A percentile compares a stretch with the other conserved stretches of the same genome.
Evolutionary conservation across 37 sponge, comb jelly and placozoan genomes (phyloP).

Genomic region (Hormiphora californensis): DNA sequence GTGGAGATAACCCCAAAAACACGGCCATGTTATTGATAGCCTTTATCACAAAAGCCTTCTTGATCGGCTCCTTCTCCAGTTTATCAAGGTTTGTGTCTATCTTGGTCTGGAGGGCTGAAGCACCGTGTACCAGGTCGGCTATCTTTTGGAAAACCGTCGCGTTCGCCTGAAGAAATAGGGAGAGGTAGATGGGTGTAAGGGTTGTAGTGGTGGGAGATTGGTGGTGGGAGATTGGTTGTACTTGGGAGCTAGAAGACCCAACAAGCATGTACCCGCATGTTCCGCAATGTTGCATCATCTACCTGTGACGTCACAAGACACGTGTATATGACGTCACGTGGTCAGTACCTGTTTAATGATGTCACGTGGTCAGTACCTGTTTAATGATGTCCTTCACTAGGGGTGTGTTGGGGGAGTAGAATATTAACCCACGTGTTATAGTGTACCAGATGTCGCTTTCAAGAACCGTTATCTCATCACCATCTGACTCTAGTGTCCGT

Average conservation of each 20-base stretch:
- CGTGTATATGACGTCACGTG: too few species aligned
- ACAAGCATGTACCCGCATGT: too few species aligned
- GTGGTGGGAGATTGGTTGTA: too few species aligned
- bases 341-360: background rate
- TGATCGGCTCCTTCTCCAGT: too few species aligned
- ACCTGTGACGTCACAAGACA: background rate
- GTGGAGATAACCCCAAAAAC: too few species aligned
- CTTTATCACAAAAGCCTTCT: too few species aligned
- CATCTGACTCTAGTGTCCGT: background rate
- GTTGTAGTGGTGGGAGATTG: too few species aligned
- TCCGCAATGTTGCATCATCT: background rate
- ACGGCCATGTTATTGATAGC: too few species aligned
- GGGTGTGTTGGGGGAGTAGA: slow-evolving; percentile 42
- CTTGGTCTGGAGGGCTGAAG: background rate
- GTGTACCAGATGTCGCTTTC: slow-evolving; percentile 48
- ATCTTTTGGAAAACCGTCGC: background rate
- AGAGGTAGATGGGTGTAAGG: too few species aligned
- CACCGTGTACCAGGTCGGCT: background rate
- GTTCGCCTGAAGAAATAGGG: background rate
- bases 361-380: too few species aligned
- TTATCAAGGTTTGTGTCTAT: background rate
- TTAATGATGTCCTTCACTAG: background rate
- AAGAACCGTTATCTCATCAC: background rate
- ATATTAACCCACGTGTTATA: background rate
- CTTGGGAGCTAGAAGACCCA: too few species aligned